A percentile compares a stretch with the other conserved stretches of the same genome.
Conservation (phyloP, 2,888 invertebrate species). For the Hydrotaea cyrtoneurina region DNA sequence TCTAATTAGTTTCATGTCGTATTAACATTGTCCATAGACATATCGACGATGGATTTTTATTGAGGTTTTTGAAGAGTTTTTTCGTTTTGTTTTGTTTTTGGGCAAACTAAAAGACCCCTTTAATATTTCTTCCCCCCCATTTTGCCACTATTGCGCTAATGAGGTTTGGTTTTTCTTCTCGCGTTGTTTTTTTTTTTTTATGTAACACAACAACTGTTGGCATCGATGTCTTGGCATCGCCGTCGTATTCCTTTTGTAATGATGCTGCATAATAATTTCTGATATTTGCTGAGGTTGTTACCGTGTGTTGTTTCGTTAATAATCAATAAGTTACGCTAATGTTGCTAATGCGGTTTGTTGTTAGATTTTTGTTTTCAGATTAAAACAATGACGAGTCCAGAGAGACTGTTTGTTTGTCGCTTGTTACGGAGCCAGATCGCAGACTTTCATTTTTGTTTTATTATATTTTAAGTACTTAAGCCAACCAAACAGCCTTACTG, state of each 20-base stretch:
- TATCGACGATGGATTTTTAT: not conserved
- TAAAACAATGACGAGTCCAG: slow-evolving; percentile 57
- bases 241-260: not conserved
- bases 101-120: not conserved
- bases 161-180: slow-evolving; percentile 6
- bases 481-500: not conserved
- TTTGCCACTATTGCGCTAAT: slow-evolving; percentile 2
- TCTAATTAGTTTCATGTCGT: slow-evolving; percentile 66
- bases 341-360: slow-evolving; percentile 46
- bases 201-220: slow-evolving; percentile 13
- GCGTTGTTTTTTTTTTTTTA: too few relatives aligned
- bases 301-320: slow-evolving; percentile 51
- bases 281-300: slow-evolving; percentile 25
- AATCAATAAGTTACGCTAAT: slow-evolving; percentile 66
- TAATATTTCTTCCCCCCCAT: not conserved
- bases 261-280: slow-evolving; percentile 36
- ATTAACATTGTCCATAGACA: slow-evolving; percentile 11
- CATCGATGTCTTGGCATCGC: not conserved
- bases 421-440: not conserved
- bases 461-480: slow-evolving; percentile 17
- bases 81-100: not conserved
- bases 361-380: slow-evolving; percentile 52
- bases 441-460: slow-evolving; percentile 30
- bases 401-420: not conserved
- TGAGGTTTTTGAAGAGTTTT: not conserved